Evolutionary conservation across 30 jellyfish, hydroid and myxozoan species (phyloP).

Genomic region (Euphysa ruthae): DNA sequence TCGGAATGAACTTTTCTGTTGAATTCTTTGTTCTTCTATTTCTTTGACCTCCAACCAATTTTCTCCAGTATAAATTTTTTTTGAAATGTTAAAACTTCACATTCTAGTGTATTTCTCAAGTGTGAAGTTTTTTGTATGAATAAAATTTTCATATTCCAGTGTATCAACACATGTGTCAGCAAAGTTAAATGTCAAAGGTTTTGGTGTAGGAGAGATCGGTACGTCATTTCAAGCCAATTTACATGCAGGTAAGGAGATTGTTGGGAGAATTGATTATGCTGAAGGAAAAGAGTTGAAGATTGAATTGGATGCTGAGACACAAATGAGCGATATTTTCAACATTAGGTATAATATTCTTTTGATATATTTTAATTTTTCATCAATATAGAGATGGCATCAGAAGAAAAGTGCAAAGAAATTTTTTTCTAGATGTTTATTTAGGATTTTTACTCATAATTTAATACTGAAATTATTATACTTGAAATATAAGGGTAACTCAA

Average conservation of each 20-base stretch:
- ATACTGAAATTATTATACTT: too few species aligned
- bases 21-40: not conserved
- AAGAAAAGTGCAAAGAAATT: too few species aligned
- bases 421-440: too few species aligned
- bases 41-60: not conserved
- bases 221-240: constrained; percentile 41
- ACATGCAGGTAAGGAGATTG: constrained; percentile 40
- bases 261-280: constrained; percentile 56
- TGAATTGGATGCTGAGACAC: constrained; percentile 49
- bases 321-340: constrained; percentile 38
- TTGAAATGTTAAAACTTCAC: not conserved
- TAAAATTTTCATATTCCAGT: too few species aligned
- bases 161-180: constrained; percentile 71
- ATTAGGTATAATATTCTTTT: constrained; percentile 35
- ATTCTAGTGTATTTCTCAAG: not conserved
- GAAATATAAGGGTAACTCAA: too few species aligned
- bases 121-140: not conserved
- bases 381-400: not conserved
- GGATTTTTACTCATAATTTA: too few species aligned
- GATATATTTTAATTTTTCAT: not conserved
- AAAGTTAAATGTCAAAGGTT: constrained; percentile 63
- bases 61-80: not conserved
- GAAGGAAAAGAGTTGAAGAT: constrained; percentile 64
- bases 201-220: constrained; percentile 61
- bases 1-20: not conserved